A percentile compares a stretch with the other conserved stretches of the same genome.
Conservation (phyloP, 2,888 invertebrate genomes). For the Cactoblastis cactorum region DNA sequence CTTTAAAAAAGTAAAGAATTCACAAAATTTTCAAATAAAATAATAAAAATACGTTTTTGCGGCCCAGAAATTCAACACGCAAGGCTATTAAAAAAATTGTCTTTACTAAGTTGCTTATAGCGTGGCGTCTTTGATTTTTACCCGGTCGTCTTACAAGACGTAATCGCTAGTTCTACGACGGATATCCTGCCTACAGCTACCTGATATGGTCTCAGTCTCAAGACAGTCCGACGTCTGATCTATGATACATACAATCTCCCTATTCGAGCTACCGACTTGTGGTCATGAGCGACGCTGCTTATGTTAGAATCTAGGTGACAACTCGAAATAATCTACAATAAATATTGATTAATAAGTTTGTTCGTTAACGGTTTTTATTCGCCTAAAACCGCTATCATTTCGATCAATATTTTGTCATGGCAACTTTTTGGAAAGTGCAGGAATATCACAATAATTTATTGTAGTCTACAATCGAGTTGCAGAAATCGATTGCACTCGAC, state of each 20-base stretch:
- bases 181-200: conserved; percentile 64
- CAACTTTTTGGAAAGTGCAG: too few relatives aligned
- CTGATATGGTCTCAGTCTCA: conserved; percentile 79
- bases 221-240: conserved; percentile 74
- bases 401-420: too few relatives aligned
- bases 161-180: conserved; percentile 73
- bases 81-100: too few relatives aligned
- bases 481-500: neutral
- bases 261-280: conserved; percentile 72
- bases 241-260: conserved; percentile 75
- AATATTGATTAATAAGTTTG: neutral
- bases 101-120: neutral
- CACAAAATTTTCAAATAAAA: too few relatives aligned
- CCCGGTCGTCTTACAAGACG: conserved; percentile 35
- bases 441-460: neutral
- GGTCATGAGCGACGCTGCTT: conserved; percentile 49
- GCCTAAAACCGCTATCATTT: too few relatives aligned
- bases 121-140: neutral
- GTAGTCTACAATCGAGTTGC: too few relatives aligned
- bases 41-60: too few relatives aligned
- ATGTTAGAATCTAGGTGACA: neutral
- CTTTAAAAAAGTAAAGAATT: too few relatives aligned
- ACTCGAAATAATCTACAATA: neutral
- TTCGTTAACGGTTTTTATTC: neutral
- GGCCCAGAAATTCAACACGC: too few relatives aligned